Evolutionary conservation across 2,888 invertebrate genomes (phyloP).

Genomic region (Drosophila merina): DNA sequence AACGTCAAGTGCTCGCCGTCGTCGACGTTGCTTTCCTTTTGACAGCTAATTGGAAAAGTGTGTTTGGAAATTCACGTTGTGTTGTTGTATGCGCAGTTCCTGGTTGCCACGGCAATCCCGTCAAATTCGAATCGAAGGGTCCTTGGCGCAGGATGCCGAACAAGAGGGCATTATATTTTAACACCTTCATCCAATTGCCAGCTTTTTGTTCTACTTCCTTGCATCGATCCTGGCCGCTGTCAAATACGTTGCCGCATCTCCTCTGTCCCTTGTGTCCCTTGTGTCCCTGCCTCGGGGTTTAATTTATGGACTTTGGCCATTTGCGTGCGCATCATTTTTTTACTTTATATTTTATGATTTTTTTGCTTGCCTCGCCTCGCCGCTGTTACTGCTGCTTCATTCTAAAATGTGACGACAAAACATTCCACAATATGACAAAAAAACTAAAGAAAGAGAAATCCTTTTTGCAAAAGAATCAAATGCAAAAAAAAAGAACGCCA

Average conservation of each 20-base stretch:
- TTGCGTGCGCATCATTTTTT: slow-evolving; percentile 22
- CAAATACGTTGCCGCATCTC: slow-evolving; percentile 30
- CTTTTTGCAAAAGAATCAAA: slow-evolving; percentile 60
- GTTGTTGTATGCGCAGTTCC: slow-evolving; percentile 38
- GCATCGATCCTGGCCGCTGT: slow-evolving; percentile 68
- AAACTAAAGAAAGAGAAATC: slow-evolving; percentile 66
- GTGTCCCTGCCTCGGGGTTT: slow-evolving; percentile 54
- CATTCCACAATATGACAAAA: slow-evolving; percentile 82
- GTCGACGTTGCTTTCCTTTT: slow-evolving; percentile 31
- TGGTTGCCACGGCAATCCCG: slow-evolving; percentile 32
- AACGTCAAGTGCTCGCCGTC: slow-evolving; percentile 53
- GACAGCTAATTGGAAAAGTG: slow-evolving; percentile 68
- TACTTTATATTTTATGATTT: slow-evolving; percentile 8
- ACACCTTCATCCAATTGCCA: slow-evolving; percentile 83
- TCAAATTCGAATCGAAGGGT: slow-evolving; percentile 25
- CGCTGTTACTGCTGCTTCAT: slow-evolving; percentile 23
- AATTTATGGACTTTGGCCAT: slow-evolving; percentile 82
- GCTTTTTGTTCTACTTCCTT: slow-evolving; percentile 59
- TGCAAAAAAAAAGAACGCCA: slow-evolving; percentile 62
- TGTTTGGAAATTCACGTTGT: slow-evolving; percentile 44
- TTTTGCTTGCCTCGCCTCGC: slow-evolving; percentile 10
- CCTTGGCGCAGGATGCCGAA: slow-evolving; percentile 33
- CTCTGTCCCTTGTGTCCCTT: slow-evolving; percentile 23
- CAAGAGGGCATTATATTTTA: slow-evolving; percentile 76
- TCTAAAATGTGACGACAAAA: slow-evolving; percentile 82